phyloP scores from a whole-genome alignment of 2,113 vertebrate species.

The Oreocharis arfaki region DNA sequence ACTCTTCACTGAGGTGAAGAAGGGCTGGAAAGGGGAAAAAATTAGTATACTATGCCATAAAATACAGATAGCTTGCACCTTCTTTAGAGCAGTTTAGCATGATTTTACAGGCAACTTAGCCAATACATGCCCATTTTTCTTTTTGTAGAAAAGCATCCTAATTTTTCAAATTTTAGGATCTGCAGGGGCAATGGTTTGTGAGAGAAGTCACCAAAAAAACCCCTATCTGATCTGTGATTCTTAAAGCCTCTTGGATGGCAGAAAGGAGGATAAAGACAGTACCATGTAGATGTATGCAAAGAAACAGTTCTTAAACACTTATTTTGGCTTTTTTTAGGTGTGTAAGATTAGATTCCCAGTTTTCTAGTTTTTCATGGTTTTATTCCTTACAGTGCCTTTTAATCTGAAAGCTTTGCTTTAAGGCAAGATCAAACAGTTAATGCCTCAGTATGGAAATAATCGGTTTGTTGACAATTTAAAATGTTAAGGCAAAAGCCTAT shows the following conservation, averaged over 20 bases:
- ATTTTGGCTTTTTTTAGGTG: background rate
- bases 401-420: background rate
- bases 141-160: background rate
- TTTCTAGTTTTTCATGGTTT: background rate
- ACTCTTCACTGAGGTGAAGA: background rate
- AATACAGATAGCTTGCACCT: background rate
- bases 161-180: background rate
- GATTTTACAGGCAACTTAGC: background rate
- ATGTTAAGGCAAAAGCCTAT: background rate
- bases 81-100: background rate
- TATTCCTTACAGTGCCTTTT: background rate
- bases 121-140: background rate
- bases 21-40: background rate
- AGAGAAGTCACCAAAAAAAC: background rate
- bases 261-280: background rate
- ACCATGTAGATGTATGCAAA: background rate
- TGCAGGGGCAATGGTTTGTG: background rate
- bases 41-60: background rate
- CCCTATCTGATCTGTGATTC: background rate
- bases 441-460: background rate
- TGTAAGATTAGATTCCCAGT: background rate
- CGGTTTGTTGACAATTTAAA: background rate
- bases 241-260: background rate
- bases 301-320: background rate
- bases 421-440: background rate